Percentiles rank a stretch among this genome's conserved stretches.
Conservation (phyloP, 2,113 vertebrate genomes). For the Sebastes schlegelii region DNA sequence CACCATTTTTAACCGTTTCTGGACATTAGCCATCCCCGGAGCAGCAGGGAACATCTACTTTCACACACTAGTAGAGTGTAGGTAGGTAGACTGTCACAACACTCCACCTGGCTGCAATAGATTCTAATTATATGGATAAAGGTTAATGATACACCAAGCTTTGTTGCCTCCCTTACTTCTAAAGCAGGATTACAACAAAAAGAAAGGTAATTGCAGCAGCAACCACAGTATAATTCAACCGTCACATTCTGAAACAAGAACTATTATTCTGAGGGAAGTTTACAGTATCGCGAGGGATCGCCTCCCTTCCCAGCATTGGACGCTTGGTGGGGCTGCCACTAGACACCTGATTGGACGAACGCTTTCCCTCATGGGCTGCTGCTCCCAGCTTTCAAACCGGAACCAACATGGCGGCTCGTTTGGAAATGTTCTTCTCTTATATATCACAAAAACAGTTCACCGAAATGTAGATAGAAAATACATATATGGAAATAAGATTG, state of each 20-base stretch:
- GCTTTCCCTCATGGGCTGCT: too few relatives aligned
- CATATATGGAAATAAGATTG: too few relatives aligned
- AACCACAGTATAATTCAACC: background rate
- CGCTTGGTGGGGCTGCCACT: too few relatives aligned
- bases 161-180: background rate
- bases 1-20: conserved; percentile 2
- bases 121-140: conserved; percentile 17
- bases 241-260: background rate
- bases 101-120: background rate
- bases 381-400: too few relatives aligned
- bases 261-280: background rate
- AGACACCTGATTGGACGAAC: too few relatives aligned
- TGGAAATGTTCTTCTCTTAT: too few relatives aligned
- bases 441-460: too few relatives aligned
- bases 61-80: background rate
- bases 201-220: background rate
- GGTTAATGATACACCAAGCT: conserved; percentile 14
- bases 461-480: too few relatives aligned
- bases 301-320: too few relatives aligned
- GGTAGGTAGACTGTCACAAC: background rate
- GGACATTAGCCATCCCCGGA: conserved; percentile 22
- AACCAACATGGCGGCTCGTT: too few relatives aligned
- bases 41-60: background rate
- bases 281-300: background rate
- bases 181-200: background rate